Percentiles rank a stretch among this genome's conserved stretches.
Conservation (phyloP, 2,797 vertebrate species). For the Hozukius guyotensis region DNA sequence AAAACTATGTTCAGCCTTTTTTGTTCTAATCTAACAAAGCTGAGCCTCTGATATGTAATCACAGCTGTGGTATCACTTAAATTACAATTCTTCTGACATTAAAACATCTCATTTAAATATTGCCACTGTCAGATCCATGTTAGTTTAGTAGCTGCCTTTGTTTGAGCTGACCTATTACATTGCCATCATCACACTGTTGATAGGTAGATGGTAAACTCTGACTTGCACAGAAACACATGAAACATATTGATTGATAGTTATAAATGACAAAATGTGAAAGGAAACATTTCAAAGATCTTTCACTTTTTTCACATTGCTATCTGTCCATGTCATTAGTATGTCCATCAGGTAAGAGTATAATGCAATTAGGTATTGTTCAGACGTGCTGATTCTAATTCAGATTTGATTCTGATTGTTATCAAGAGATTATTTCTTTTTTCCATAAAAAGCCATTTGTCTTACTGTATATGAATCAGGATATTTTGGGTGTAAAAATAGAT, state of each 20-base stretch:
- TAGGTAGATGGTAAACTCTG: constrained; percentile 6
- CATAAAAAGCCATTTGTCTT: background rate
- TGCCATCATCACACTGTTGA: background rate
- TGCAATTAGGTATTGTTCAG: background rate
- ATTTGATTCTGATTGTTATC: background rate
- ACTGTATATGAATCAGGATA: background rate
- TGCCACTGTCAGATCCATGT: constrained; percentile 16
- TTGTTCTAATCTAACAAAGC: constrained; percentile 70
- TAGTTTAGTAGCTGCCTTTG: constrained; percentile 11
- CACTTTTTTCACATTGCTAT: background rate
- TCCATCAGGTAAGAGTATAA: constrained; percentile 9
- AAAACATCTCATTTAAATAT: constrained; percentile 53
- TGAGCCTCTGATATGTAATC: constrained; percentile 75
- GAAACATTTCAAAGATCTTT: background rate
- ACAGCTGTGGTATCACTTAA: constrained; percentile 66
- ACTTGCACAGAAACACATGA: background rate
- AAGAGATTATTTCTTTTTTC: background rate
- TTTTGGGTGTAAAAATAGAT: background rate
- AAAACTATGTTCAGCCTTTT: constrained; percentile 61
- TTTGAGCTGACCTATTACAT: constrained; percentile 6
- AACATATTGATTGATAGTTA: background rate
- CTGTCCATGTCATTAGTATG: constrained; percentile 1
- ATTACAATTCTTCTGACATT: constrained; percentile 64
- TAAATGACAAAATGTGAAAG: background rate
- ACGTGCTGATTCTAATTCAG: background rate